phyloP scores from a whole-genome alignment of 2,797 vertebrate species.

The Lophotriccus pileatus region DNA sequence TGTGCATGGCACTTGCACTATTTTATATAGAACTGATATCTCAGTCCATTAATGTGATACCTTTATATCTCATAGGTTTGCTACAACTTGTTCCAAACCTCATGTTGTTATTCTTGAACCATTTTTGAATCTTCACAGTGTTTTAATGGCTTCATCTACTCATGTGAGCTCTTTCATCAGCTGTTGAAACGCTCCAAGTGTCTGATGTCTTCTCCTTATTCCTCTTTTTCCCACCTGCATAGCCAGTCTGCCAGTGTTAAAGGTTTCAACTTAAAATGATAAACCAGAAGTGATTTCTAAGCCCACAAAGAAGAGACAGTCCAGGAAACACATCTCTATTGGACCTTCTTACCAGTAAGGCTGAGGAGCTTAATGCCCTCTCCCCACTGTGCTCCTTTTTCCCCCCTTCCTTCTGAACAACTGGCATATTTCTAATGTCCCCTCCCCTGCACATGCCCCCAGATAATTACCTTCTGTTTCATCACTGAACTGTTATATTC shows the following conservation, averaged over 20 bases:
- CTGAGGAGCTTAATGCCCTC: not conserved
- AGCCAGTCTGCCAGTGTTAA: not conserved
- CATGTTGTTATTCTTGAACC: not conserved
- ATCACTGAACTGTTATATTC: not conserved
- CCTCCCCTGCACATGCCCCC: not conserved
- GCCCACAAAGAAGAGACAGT: not conserved
- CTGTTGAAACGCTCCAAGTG: not conserved
- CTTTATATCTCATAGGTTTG: not conserved
- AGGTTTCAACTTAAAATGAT: not conserved
- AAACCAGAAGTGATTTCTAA: not conserved
- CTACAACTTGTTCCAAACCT: not conserved
- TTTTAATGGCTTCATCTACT: not conserved
- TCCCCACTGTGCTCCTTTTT: not conserved
- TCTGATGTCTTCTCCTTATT: not conserved
- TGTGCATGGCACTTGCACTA: fast-evolving
- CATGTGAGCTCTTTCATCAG: not conserved
- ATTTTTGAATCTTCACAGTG: not conserved
- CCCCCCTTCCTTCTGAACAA: not conserved
- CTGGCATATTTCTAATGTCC: not conserved
- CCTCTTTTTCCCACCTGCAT: not conserved
- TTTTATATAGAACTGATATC: not conserved
- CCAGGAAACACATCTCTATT: not conserved
- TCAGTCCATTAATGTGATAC: fast-evolving
- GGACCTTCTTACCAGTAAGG: not conserved
- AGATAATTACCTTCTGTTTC: not conserved